Evolutionary conservation across 2,888 invertebrate genomes (phyloP).

Genomic region (Ormyrus thymus): DNA sequence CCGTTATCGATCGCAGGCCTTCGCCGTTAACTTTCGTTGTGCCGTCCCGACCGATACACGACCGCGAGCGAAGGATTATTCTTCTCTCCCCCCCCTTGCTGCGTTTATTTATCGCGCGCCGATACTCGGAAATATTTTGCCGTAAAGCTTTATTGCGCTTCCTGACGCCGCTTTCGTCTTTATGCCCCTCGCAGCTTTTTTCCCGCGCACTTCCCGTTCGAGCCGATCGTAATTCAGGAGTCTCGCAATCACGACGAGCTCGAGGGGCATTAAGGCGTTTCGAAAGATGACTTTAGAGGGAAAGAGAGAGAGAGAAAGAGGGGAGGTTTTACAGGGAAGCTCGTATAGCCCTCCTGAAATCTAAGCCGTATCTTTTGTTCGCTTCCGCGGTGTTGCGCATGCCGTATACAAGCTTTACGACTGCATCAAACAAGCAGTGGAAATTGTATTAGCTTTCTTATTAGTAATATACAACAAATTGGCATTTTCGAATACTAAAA

Average conservation of each 20-base stretch:
- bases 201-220: too few relatives aligned
- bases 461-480: too few relatives aligned
- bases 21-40: conserved; percentile 10
- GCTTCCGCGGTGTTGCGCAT: background rate
- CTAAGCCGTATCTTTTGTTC: conserved; percentile 8
- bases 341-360: background rate
- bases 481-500: too few relatives aligned
- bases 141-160: conserved; percentile 21
- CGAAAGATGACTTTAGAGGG: background rate
- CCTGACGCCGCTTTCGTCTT: background rate
- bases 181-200: too few relatives aligned
- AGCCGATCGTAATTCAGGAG: conserved; percentile 20
- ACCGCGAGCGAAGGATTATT: background rate
- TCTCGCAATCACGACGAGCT: conserved; percentile 8
- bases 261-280: conserved; percentile 14
- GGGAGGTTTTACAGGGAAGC: background rate
- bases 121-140: conserved; percentile 18
- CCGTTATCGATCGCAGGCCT: conserved; percentile 6
- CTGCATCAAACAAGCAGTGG: too few relatives aligned
- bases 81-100: background rate
- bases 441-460: too few relatives aligned
- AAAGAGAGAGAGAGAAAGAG: background rate
- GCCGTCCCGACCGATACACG: background rate
- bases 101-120: conserved; percentile 18
- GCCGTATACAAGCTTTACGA: background rate